Evolutionary conservation across 1,140 invertebrate genomes (phyloP).

Genomic region (Branchinecta lindahli): DNA sequence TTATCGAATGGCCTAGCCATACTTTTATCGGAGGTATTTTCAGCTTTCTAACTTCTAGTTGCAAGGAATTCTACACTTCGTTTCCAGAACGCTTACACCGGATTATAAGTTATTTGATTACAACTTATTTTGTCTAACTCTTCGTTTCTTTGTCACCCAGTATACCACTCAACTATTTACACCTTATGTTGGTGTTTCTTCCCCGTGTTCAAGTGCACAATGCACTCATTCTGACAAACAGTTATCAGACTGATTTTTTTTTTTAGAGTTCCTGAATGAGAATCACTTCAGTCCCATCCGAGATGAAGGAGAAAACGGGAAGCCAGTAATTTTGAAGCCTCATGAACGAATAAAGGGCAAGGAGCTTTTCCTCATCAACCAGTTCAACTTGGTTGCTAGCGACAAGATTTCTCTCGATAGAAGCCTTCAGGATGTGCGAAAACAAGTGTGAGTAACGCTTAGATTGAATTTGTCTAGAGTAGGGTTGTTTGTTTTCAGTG

Average conservation of each 20-base stretch:
- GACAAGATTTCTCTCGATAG: constrained; percentile 82
- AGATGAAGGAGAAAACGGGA: constrained; percentile 58
- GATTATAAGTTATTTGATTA: too few relatives aligned
- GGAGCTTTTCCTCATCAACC: constrained; percentile 66
- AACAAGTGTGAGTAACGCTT: constrained; percentile 39
- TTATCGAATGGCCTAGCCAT: too few relatives aligned
- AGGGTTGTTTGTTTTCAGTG: neutral
- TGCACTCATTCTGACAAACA: too few relatives aligned
- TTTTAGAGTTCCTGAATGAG: constrained; percentile 59
- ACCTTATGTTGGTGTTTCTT: too few relatives aligned
- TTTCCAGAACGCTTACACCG: too few relatives aligned
- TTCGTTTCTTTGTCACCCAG: too few relatives aligned
- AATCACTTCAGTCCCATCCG: constrained; percentile 62
- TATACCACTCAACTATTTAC: too few relatives aligned
- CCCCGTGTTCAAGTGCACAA: too few relatives aligned
- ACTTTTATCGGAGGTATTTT: too few relatives aligned
- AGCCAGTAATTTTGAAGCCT: constrained; percentile 57
- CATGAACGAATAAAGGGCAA: constrained; percentile 57
- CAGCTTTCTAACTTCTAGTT: too few relatives aligned
- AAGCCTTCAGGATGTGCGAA: constrained; percentile 71
- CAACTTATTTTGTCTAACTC: too few relatives aligned
- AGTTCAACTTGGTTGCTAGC: constrained; percentile 78
- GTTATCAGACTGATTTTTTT: constrained; percentile 13
- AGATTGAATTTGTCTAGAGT: neutral
- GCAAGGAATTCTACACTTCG: too few relatives aligned